These are phyloP conservation scores for Penaeus monodon DNA, from an alignment of 2,888 invertebrate genomes.

Conservation along the genomic window DNA sequence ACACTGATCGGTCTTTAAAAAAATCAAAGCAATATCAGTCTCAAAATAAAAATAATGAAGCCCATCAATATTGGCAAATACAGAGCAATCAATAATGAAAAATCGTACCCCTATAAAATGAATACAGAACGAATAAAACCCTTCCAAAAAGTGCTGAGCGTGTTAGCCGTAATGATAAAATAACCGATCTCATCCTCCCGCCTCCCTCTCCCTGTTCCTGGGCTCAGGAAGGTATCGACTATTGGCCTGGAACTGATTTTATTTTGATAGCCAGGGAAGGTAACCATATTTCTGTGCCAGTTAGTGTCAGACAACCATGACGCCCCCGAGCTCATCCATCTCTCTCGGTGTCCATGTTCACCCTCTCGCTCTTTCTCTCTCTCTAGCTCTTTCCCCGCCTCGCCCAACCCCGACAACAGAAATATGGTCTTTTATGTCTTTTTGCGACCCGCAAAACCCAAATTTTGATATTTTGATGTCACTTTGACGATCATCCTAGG, in stretches of 20 bases:
- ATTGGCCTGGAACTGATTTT: constrained; percentile 29
- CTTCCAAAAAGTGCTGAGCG: too few species aligned
- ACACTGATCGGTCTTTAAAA: too few species aligned
- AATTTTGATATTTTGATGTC: constrained; percentile 48
- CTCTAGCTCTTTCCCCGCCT: neutral
- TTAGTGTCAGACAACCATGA: constrained; percentile 25
- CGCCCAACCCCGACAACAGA: constrained; percentile 1
- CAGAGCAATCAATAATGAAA: too few species aligned
- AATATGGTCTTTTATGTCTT: constrained; percentile 17
- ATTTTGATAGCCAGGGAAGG: constrained; percentile 37
- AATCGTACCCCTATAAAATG: too few species aligned
- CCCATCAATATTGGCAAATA: too few species aligned
- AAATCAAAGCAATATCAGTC: too few species aligned
- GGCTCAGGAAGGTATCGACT: neutral
- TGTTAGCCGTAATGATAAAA: too few species aligned
- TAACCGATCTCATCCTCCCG: too few species aligned
- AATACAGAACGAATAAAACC: too few species aligned
- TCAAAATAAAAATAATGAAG: too few species aligned
- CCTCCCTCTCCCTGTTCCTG: too few species aligned
- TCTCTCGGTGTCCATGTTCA: neutral
- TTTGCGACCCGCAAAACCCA: constrained; percentile 32
- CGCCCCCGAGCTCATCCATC: constrained; percentile 1
- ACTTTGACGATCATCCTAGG: constrained; percentile 48
- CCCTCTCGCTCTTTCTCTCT: neutral
- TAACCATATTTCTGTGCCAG: constrained; percentile 30